A percentile compares a stretch with the other conserved stretches of the same genome.
These are phyloP conservation scores for Glaucopsyche alexis DNA, from an alignment of 2,888 invertebrate species.

Conservation along the genomic window DNA sequence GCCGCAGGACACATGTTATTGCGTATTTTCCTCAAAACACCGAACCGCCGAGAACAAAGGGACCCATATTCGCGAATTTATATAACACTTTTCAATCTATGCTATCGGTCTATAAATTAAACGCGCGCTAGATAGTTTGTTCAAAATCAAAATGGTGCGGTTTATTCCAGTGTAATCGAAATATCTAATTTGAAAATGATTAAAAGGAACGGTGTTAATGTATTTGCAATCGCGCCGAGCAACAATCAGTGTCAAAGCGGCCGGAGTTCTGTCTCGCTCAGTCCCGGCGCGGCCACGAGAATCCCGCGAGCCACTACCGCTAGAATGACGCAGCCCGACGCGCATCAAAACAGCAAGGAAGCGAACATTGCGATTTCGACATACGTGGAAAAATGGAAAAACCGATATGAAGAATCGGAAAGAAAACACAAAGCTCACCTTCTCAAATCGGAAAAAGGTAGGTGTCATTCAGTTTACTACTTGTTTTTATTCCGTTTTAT, in stretches of 20 bases:
- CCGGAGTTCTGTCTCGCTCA: conserved; percentile 73
- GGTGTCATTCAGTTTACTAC: conserved; percentile 51
- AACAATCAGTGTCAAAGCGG: conserved; percentile 75
- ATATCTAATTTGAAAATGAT: conserved; percentile 78
- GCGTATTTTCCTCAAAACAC: conserved; percentile 60
- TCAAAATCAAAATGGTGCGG: conserved; percentile 67
- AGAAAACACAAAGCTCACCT: conserved; percentile 83
- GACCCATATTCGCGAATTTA: conserved; percentile 54
- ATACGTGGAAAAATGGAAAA: conserved; percentile 83
- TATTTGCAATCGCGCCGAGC: conserved; percentile 77
- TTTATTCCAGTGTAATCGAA: conserved; percentile 66
- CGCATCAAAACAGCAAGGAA: conserved; percentile 72
- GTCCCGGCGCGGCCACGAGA: conserved; percentile 67
- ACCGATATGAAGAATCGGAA: conserved; percentile 85
- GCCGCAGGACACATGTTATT: conserved; percentile 48
- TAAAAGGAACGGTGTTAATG: conserved; percentile 79
- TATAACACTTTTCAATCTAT: conserved; percentile 54
- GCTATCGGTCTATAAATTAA: conserved; percentile 71
- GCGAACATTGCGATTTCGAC: conserved; percentile 73
- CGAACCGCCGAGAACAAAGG: conserved; percentile 68
- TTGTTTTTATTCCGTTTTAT: conserved; percentile 43
- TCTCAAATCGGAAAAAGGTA: conserved; percentile 86
- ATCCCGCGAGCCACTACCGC: conserved; percentile 75
- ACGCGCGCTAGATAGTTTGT: conserved; percentile 63
- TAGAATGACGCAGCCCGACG: conserved; percentile 76